A percentile compares a stretch with the other conserved stretches of the same genome.
Evolutionary conservation across 2,888 invertebrate species (phyloP).

Genomic region (Disparrhopalites patrizii): DNA sequence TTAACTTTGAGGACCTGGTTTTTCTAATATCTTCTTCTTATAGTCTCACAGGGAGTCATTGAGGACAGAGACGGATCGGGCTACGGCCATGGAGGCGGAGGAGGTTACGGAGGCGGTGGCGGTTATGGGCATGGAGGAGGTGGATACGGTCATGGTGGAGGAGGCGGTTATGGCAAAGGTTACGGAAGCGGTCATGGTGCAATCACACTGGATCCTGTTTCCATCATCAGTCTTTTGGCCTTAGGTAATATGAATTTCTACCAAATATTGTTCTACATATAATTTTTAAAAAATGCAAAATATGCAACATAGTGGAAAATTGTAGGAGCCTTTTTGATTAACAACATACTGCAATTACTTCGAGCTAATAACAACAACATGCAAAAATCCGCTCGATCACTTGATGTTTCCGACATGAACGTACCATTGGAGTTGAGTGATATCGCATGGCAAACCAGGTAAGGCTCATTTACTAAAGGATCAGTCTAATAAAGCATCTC

Average conservation of each 20-base stretch:
- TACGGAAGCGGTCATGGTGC: conserved; percentile 33
- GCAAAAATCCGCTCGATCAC: conserved; percentile 25
- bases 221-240: conserved; percentile 46
- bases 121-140: conserved; percentile 27
- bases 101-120: background rate
- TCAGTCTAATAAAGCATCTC: no score
- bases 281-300: background rate
- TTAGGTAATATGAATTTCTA: no score
- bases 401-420: conserved; percentile 34
- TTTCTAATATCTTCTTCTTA: no score
- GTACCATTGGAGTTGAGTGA: conserved; percentile 34
- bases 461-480: no score
- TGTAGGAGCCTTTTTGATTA: conserved; percentile 46
- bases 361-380: conserved; percentile 34
- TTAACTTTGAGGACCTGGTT: no score
- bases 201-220: conserved; percentile 47
- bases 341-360: conserved; percentile 46
- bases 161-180: conserved; percentile 26
- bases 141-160: conserved; percentile 35
- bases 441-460: conserved; percentile 6
- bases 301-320: conserved; percentile 1
- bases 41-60: no score
- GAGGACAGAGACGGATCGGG: conserved; percentile 8
- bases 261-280: background rate
- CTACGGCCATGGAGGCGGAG: background rate